Base-by-base conservation (phyloP, 2,113 vertebrate species). In the Thalassoma bifasciatum region DNA sequence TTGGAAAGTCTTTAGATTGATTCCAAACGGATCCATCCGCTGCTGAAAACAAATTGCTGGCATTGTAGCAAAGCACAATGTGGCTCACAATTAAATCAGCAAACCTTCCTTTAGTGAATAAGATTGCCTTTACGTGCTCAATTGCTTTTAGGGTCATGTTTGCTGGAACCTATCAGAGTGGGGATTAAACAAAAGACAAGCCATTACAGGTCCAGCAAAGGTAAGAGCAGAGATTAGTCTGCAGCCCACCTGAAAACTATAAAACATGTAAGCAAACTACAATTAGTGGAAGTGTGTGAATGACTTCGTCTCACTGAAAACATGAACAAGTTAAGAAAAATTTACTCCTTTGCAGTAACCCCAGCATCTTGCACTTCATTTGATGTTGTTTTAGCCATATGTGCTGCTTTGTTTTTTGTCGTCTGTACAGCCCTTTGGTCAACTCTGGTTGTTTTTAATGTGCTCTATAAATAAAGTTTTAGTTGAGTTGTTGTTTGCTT, bases 101-200 rank as follows among this genome's bases (percentile, higher is more conserved):
- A 9, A 65, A 40, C 40, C 46, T 59, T 46, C 16, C 16, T 19
- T 59, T 1, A 24, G 8, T 40, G 34, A 37, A 47, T 47, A 1
- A 64, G 81, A 79, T 81, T 74, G 53, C 77, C 37, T 73, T 73
- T 83, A 56, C 77, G 83, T 85, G 83, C 70, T 26, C 34, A 78
- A 86, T 65, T 17, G 47, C 78, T 76, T n/a, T 75, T 50, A 40
- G 50, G 46, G 57, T 71, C 61, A 26, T 14, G 70, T 24, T 23
- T 23, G 22, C 68, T 73, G 79, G 79, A 85, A 75, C 49, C 64
- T 14, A 21, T n/a, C 44, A 11, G 60, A 44, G 60, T 65, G 0
- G 0, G n/a, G 65, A 65, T 73, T 22, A 58, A 38, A 66, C 56
- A 19, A 10, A 67, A 34, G 66, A 56, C 34, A 61, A 49, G 38